Conservation (phyloP, 1,140 invertebrate species). For the Brachionus sp. region DNA sequence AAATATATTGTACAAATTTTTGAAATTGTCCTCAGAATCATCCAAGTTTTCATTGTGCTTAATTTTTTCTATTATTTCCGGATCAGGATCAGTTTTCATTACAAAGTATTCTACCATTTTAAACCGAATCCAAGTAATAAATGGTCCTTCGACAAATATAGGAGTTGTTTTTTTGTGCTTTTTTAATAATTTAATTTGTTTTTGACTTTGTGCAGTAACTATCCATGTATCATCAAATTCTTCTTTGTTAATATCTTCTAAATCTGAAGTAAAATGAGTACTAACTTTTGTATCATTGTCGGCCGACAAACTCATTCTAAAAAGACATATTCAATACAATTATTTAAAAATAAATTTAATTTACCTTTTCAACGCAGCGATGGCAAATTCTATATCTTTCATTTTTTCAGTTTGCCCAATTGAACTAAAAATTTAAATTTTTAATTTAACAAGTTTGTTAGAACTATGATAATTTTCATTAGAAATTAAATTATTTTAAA, state of each 20-base stretch:
- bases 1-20: background rate
- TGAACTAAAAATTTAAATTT: background rate
- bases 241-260: constrained; percentile 77
- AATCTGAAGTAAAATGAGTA: constrained; percentile 52
- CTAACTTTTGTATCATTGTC: constrained; percentile 72
- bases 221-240: constrained; percentile 69
- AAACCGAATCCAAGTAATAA: constrained; percentile 73
- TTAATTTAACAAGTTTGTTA: background rate
- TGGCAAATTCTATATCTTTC: constrained; percentile 40
- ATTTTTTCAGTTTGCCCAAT: constrained; percentile 25
- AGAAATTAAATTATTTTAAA: background rate
- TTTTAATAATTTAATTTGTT: constrained; percentile 72
- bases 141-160: constrained; percentile 82
- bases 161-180: constrained; percentile 67
- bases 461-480: background rate
- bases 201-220: constrained; percentile 76
- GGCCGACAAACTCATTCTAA: constrained; percentile 75
- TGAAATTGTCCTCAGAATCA: constrained; percentile 47
- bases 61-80: constrained; percentile 54
- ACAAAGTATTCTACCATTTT: constrained; percentile 78
- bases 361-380: constrained; percentile 66
- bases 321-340: constrained; percentile 34
- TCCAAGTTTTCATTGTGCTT: constrained; percentile 56
- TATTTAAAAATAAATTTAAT: constrained; percentile 68
- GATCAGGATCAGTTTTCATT: constrained; percentile 67